These are phyloP conservation scores for Chelonus insularis DNA, from an alignment of 1,140 invertebrate species.

Conservation along the genomic window DNA sequence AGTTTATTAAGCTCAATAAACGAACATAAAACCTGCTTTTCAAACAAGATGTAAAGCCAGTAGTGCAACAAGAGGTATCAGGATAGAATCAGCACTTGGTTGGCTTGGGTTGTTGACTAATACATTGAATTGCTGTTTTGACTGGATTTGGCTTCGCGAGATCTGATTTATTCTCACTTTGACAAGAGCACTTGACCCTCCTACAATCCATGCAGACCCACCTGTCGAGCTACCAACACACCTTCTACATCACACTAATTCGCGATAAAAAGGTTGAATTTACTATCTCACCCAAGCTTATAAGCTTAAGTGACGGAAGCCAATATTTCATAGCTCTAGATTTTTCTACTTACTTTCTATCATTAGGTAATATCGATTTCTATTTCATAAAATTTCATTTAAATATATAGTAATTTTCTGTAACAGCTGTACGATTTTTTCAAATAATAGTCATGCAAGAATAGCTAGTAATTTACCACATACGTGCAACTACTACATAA, in stretches of 20 bases:
- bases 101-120: slow-evolving; percentile 49
- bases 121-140: slow-evolving; percentile 44
- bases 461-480: background rate
- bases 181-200: slow-evolving; percentile 60
- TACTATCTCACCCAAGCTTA: background rate
- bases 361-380: too few species aligned
- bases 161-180: slow-evolving; percentile 47
- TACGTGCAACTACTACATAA: background rate
- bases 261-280: background rate
- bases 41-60: slow-evolving; percentile 39
- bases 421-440: too few species aligned
- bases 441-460: too few species aligned
- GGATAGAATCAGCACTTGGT: slow-evolving; percentile 43
- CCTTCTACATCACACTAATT: slow-evolving; percentile 46
- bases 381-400: too few species aligned
- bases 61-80: slow-evolving; percentile 35
- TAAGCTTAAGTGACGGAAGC: background rate
- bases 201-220: slow-evolving; percentile 62
- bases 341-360: too few species aligned
- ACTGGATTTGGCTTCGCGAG: slow-evolving; percentile 37
- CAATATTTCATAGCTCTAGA: too few species aligned
- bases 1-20: slow-evolving; percentile 35
- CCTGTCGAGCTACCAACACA: slow-evolving; percentile 61
- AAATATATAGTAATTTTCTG: too few species aligned
- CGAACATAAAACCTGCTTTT: slow-evolving; percentile 50